A percentile compares a stretch with the other conserved stretches of the same genome.
phyloP scores from a whole-genome alignment of 2,888 invertebrate genomes.

The Plutella xylostella region DNA sequence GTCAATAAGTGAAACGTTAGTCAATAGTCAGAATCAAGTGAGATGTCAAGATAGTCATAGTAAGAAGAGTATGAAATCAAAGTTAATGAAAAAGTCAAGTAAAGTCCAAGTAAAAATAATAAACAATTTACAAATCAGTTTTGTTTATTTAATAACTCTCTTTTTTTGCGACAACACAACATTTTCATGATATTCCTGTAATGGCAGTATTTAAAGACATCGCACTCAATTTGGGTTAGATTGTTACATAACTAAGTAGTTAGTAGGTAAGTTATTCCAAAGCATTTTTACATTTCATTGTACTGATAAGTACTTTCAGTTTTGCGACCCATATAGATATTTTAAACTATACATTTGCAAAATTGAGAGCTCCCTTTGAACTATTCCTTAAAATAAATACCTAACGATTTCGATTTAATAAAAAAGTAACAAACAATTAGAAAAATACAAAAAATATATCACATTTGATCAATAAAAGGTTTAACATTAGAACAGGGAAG shows the following conservation, averaged over 20 bases:
- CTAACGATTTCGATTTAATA: not conserved
- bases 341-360: not conserved
- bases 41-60: constrained; percentile 42
- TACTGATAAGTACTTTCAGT: no score
- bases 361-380: not conserved
- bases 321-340: not conserved
- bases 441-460: not conserved
- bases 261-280: no score
- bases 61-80: constrained; percentile 24
- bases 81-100: constrained; percentile 10
- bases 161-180: constrained; percentile 29
- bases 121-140: not conserved
- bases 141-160: constrained; percentile 2
- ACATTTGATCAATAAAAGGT: no score
- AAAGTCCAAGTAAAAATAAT: constrained; percentile 5
- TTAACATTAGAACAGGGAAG: not conserved
- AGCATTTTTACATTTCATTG: no score
- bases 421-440: not conserved
- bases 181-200: constrained; percentile 27
- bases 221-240: constrained; percentile 45
- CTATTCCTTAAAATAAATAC: constrained; percentile 1
- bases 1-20: no score
- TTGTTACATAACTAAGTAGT: not conserved
- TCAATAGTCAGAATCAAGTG: constrained; percentile 35
- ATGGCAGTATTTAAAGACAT: constrained; percentile 56